Conservation (phyloP, 2,113 vertebrate species). For the Chloebia gouldiae region DNA sequence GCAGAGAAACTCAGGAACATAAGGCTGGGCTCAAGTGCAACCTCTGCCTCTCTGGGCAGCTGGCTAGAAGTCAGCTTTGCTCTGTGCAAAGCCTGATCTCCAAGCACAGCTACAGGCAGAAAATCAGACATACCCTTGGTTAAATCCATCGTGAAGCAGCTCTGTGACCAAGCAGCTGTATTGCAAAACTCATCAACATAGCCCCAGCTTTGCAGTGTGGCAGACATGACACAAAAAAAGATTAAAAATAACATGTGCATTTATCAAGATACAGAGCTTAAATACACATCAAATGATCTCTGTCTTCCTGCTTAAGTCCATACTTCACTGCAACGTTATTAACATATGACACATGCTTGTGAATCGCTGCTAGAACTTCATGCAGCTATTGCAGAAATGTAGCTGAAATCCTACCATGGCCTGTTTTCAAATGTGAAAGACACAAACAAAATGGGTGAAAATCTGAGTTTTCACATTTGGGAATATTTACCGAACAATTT, state of each 20-base stretch:
- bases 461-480: constrained; percentile 50
- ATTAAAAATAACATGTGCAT: not conserved
- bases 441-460: constrained; percentile 59
- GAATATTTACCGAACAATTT: constrained; percentile 64
- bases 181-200: not conserved
- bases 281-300: not conserved
- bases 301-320: not conserved
- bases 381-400: not conserved
- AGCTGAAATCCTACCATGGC: not conserved
- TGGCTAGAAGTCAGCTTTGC: not conserved
- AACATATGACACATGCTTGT: not conserved
- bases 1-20: not conserved
- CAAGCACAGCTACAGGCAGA: not conserved
- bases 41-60: not conserved
- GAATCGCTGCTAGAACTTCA: not conserved
- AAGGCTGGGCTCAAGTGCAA: not conserved
- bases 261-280: not conserved
- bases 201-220: not conserved
- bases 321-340: not conserved
- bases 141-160: not conserved
- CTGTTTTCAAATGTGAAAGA: constrained; percentile 47
- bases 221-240: not conserved
- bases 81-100: not conserved
- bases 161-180: not conserved
- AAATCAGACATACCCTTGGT: not conserved